Evolutionary conservation across 2,113 vertebrate genomes (phyloP), one percentile per base, ranked within the genome.

Genomic region (Hyaena hyaena): DNA sequence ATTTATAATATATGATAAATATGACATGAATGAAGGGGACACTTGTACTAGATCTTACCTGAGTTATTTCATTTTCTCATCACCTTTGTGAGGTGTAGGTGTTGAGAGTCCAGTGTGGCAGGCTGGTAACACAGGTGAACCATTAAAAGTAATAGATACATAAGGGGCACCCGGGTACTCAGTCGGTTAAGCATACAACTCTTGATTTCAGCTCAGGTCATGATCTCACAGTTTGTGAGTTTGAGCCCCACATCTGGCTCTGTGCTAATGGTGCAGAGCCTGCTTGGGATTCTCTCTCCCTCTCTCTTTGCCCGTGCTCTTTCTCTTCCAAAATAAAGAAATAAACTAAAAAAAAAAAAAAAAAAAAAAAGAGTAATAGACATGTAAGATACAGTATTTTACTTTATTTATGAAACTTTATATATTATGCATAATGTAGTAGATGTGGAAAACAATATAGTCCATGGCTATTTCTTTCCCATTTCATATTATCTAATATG

Each of bases 1-100:
- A 31, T 80, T 74, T 81, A 11, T 86, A 91, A 53, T 65, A 74
- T 68, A 61, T 85, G 85, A 61, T 50, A 97, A 93, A 66, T 90
- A 43, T 84, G 23, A 87, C 69, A 48, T 83, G 53, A 97, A 53
- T 69, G 77, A 68, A 87, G 39, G 45, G 19, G 23, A 65, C 21
- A 82, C 14, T 76, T 88, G 28, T 89, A 68, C 7, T 91, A 74
- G 61, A 53, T 79, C 43, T 80, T 55, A 74, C 17, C 4, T 68
- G 39, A 83, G 14, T 87, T 77, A 66, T 58, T 94, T 87, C 6
- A 39, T 77, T 96, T 92, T n/a, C 35, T 88, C 19, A 84, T 65
- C 35, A 79, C 53, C 10, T 91, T 39, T 90, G 10, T 77, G 66
- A 85, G 16, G 61, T 82, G 61, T 82, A 81, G n/a, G 23, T 77